Evolutionary conservation across 2,888 invertebrate species (phyloP).

Genomic region (Cosmia pyralina): DNA sequence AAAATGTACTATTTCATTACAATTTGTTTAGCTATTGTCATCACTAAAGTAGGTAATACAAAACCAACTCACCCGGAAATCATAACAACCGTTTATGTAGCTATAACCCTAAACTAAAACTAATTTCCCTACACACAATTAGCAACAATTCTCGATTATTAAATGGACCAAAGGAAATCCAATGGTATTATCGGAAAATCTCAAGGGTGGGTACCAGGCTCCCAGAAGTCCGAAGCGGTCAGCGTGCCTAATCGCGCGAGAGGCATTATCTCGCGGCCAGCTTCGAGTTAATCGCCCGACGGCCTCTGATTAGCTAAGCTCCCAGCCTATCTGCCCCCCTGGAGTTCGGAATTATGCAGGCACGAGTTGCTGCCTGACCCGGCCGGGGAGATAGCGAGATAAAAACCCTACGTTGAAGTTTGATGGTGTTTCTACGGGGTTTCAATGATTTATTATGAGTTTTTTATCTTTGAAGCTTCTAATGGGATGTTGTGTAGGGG

Average conservation of each 20-base stretch:
- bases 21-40: not conserved
- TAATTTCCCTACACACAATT: conserved; percentile 65
- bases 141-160: conserved; percentile 68
- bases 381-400: conserved; percentile 71
- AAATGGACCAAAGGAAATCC: conserved; percentile 75
- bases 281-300: conserved; percentile 85
- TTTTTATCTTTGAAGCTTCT: conserved; percentile 63
- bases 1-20: too few relatives aligned
- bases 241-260: conserved; percentile 87
- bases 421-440: conserved; percentile 65
- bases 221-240: conserved; percentile 83
- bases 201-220: conserved; percentile 79
- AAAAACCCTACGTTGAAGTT: conserved; percentile 69
- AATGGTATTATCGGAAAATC: conserved; percentile 74
- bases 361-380: conserved; percentile 79
- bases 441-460: conserved; percentile 70
- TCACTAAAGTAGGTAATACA: conserved; percentile 3
- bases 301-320: conserved; percentile 88
- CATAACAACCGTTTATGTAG: conserved; percentile 39
- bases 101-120: conserved; percentile 57
- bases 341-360: conserved; percentile 85
- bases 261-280: conserved; percentile 86
- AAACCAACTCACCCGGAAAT: conserved; percentile 52
- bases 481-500: conserved; percentile 54
- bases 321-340: conserved; percentile 82